phyloP scores from a whole-genome alignment of 2,113 vertebrate species.

The Burhinus oedicnemus region DNA sequence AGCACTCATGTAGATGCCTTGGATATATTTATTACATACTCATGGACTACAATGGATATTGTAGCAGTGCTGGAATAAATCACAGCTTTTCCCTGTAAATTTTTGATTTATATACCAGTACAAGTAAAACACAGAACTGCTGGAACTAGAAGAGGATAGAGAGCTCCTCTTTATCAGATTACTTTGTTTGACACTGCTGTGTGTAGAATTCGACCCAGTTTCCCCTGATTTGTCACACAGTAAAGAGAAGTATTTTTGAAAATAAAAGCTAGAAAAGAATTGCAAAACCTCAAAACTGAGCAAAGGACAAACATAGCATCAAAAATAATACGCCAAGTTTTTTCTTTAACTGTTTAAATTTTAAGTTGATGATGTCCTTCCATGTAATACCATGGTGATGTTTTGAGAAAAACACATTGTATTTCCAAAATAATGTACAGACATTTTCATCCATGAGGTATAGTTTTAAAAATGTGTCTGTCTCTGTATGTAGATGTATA shows the following conservation, averaged over 20 bases:
- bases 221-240: background rate
- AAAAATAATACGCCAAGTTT: background rate
- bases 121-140: background rate
- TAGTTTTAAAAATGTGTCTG: background rate
- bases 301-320: background rate
- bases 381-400: background rate
- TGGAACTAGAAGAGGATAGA: background rate
- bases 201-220: background rate
- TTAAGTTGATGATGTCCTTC: background rate
- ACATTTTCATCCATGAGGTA: background rate
- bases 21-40: background rate
- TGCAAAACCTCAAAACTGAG: background rate
- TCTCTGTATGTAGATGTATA: background rate
- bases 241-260: background rate
- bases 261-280: background rate
- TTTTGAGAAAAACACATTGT: background rate
- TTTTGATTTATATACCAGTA: background rate
- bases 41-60: background rate
- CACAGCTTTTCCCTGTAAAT: background rate
- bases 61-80: background rate
- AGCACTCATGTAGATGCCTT: background rate
- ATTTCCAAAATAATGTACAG: background rate
- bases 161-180: background rate
- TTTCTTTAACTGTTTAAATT: background rate
- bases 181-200: background rate